Evolutionary conservation across 2,797 vertebrate genomes (phyloP).

Genomic region (Paramormyrops hopkinsi): DNA sequence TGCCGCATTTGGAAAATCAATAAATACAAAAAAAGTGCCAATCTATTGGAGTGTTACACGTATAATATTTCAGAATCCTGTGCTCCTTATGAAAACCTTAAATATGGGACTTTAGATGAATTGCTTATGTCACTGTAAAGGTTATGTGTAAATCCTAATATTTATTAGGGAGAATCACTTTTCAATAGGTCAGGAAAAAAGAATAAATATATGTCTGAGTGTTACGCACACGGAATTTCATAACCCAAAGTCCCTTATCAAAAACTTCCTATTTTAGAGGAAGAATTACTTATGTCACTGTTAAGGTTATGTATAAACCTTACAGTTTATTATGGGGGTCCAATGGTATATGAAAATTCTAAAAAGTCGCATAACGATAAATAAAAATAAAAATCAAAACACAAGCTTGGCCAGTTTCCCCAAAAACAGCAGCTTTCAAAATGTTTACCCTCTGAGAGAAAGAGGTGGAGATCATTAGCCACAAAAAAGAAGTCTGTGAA

Average conservation of each 20-base stretch:
- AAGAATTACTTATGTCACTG: not conserved
- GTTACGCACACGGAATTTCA: not conserved
- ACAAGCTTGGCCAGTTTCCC: not conserved
- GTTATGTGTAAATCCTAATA: not conserved
- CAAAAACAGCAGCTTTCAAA: conserved; percentile 20
- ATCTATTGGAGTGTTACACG: not conserved
- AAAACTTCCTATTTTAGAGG: not conserved
- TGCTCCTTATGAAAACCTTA: not conserved
- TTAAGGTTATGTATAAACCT: not conserved
- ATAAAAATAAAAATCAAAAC: not conserved
- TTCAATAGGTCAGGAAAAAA: conserved; percentile 1
- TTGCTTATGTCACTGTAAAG: not conserved
- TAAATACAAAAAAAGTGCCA: not conserved
- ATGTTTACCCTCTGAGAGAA: conserved; percentile 4
- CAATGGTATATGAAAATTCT: conserved; percentile 3
- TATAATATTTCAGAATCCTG: not conserved
- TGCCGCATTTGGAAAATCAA: not conserved
- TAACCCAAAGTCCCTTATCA: not conserved
- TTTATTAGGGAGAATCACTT: not conserved
- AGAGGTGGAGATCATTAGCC: not conserved
- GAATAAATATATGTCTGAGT: not conserved
- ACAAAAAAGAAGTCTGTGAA: not conserved
- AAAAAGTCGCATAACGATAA: not conserved
- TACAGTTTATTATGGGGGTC: not conserved
- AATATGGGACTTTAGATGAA: not conserved